phyloP scores from a whole-genome alignment of 2,113 vertebrate genomes.

The Xiphorhynchus elegans region DNA sequence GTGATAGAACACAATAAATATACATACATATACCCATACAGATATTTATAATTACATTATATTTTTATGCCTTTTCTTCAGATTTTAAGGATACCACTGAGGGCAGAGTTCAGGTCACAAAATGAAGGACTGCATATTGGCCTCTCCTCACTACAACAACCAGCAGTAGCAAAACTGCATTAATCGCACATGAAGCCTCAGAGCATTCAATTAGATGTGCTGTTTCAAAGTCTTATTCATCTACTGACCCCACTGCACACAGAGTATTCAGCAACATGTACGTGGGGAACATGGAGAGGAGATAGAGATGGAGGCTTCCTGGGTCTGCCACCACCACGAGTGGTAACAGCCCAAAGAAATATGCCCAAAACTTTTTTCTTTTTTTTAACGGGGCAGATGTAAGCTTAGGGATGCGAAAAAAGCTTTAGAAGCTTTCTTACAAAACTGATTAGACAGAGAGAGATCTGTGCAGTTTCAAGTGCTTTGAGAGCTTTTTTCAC shows the following conservation, averaged over 20 bases:
- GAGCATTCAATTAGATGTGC: not conserved
- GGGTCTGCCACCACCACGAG: not conserved
- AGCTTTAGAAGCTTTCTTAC: not conserved
- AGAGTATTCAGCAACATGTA: not conserved
- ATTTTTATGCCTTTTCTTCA: not conserved
- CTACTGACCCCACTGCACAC: accelerated
- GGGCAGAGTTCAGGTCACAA: not conserved
- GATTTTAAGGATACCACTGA: not conserved
- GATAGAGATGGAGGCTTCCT: not conserved
- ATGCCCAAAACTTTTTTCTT: not conserved
- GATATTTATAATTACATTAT: not conserved
- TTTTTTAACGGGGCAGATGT: not conserved
- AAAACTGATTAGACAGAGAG: not conserved
- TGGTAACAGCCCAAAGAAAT: not conserved
- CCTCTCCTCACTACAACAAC: not conserved
- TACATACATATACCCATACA: not conserved
- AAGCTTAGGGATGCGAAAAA: not conserved
- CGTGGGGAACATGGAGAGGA: accelerated
- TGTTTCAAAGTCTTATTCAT: not conserved
- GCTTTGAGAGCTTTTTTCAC: constrained; percentile 10
- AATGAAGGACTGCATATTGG: not conserved
- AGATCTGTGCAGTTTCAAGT: not conserved
- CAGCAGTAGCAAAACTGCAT: not conserved
- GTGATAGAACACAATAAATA: not conserved
- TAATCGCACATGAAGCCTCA: not conserved